These are phyloP conservation scores for Coelinius sp. DNA, from an alignment of 2,888 invertebrate species.

Conservation along the genomic window DNA sequence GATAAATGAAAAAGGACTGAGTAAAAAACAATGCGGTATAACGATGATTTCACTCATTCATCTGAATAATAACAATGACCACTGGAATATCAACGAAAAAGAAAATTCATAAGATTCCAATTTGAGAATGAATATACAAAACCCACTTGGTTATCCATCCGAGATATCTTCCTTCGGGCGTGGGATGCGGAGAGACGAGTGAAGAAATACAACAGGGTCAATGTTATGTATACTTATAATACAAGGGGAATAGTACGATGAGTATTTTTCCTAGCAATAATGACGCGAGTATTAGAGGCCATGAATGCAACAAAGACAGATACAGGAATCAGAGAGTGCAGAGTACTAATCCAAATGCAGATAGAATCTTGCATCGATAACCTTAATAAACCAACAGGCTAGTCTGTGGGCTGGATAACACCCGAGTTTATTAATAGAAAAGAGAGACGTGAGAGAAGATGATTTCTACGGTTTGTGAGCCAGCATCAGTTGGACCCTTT, in stretches of 20 bases:
- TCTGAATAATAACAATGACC: background rate
- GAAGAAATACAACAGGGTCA: conserved; percentile 4
- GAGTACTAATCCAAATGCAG: conserved; percentile 62
- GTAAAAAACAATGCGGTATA: background rate
- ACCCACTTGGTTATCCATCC: background rate
- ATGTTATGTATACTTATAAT: background rate
- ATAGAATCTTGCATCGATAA: conserved; percentile 65
- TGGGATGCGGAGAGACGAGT: background rate
- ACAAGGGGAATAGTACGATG: conserved; percentile 6
- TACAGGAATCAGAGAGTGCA: conserved; percentile 50
- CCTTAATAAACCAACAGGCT: conserved; percentile 65
- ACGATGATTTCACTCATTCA: background rate
- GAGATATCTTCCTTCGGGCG: background rate
- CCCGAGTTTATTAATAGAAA: conserved; percentile 27
- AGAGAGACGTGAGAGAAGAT: conserved; percentile 13
- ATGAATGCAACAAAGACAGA: conserved; percentile 41
- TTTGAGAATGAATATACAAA: background rate
- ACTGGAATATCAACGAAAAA: too few relatives aligned
- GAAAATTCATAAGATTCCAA: conserved; percentile 23
- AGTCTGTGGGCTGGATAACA: conserved; percentile 51
- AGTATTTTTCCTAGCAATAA: background rate
- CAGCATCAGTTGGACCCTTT: conserved; percentile 17
- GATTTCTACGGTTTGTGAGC: conserved; percentile 12
- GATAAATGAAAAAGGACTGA: background rate
- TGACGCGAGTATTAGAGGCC: background rate